Evolutionary conservation across 2,113 vertebrate genomes (phyloP).

Genomic region (Arenaria interpres): DNA sequence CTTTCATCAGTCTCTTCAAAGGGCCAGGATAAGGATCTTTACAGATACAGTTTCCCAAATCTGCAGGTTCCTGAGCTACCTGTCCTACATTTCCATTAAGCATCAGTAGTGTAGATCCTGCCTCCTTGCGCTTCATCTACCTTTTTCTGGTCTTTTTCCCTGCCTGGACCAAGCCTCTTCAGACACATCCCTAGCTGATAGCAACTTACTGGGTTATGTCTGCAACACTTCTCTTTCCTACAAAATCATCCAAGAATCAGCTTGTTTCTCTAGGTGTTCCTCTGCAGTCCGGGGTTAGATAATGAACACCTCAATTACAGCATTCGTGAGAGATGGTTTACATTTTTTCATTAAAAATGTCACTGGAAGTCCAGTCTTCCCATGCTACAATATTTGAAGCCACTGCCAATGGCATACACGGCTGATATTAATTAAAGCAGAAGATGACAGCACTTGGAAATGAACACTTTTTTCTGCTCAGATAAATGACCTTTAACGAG

Average conservation of each 20-base stretch:
- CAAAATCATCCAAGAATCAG: neutral
- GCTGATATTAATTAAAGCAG: conserved; percentile 81
- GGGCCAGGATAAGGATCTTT: neutral
- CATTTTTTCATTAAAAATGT: conserved; percentile 76
- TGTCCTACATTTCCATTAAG: neutral
- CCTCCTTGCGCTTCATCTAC: neutral
- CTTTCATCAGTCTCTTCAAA: neutral
- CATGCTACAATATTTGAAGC: conserved; percentile 59
- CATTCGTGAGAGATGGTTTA: conserved; percentile 49
- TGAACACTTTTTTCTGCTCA: conserved; percentile 48
- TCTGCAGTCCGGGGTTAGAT: neutral
- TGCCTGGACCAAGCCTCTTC: neutral
- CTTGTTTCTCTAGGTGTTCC: neutral
- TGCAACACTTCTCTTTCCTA: neutral
- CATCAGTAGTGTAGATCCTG: neutral
- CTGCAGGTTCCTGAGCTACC: neutral
- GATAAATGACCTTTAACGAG: conserved; percentile 78
- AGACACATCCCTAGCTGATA: neutral
- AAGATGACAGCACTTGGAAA: conserved; percentile 76
- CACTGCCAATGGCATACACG: conserved; percentile 47
- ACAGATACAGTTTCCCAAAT: neutral
- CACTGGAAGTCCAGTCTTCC: conserved; percentile 74
- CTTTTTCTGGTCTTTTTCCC: neutral
- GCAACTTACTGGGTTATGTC: neutral
- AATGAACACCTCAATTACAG: conserved; percentile 38